phyloP scores from a whole-genome alignment of 2,888 invertebrate genomes.

The Phalera bucephala region DNA sequence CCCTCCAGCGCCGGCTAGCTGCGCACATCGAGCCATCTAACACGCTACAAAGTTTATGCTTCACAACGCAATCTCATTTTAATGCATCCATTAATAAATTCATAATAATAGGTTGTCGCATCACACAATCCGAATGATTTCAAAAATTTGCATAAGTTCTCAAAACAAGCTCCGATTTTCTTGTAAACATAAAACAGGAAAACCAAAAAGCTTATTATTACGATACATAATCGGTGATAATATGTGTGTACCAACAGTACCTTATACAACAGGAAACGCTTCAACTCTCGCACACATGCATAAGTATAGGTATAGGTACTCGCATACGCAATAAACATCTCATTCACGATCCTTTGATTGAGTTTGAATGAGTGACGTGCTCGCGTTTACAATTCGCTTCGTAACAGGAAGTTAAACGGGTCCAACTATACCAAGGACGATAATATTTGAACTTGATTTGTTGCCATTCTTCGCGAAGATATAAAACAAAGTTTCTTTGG shows the following conservation, averaged over 20 bases:
- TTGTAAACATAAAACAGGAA: constrained; percentile 12
- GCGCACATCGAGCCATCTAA: constrained; percentile 19
- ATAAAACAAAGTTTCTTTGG: too few relatives aligned
- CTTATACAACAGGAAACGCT: constrained; percentile 64
- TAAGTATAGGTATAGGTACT: constrained; percentile 21
- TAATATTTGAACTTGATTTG: constrained; percentile 61
- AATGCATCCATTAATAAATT: constrained; percentile 8
- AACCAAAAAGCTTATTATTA: constrained; percentile 15
- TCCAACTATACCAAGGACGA: constrained; percentile 75
- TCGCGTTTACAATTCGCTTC: constrained; percentile 69
- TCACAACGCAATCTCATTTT: too few relatives aligned
- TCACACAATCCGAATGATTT: constrained; percentile 3
- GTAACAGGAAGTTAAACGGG: constrained; percentile 76
- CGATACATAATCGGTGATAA: constrained; percentile 10
- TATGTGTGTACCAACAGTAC: constrained; percentile 4
- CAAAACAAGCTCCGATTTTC: constrained; percentile 6
- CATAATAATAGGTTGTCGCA: constrained; percentile 12
- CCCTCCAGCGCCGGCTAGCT: constrained; percentile 35
- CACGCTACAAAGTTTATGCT: constrained; percentile 9
- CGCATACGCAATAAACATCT: constrained; percentile 69
- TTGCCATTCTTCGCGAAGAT: constrained; percentile 44
- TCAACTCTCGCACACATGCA: constrained; percentile 46
- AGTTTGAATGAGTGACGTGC: constrained; percentile 78
- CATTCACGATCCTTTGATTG: constrained; percentile 79
- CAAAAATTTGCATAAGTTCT: constrained; percentile 5